Evolutionary conservation across 2,888 invertebrate species (phyloP), one percentile per base, ranked within the genome.

Genomic region (Incurvaria masculella): DNA sequence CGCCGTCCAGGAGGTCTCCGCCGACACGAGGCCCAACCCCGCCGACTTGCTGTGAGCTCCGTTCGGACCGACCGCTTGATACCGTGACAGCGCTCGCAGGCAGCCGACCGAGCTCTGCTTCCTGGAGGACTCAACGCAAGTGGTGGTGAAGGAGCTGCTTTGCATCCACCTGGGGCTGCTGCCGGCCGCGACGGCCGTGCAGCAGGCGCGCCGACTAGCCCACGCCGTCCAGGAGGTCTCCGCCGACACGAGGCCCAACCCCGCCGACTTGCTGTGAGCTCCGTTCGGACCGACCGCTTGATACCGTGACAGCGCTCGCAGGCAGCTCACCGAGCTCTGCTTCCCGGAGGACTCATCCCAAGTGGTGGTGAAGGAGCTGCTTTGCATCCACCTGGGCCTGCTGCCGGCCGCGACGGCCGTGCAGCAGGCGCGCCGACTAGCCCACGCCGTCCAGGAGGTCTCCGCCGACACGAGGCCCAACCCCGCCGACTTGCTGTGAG

Each of bases 121-220:
- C 55, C 74, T 75, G 0, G 64, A 61, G 46, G 74, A 73, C n/a
- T 17, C 48, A 59, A 57, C 27, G 66, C 65, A 46, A n/a, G 69
- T 75, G 18, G 61, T 61, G 45, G 58, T 70, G 33, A 74, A 74
- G 55, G 94, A 94, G 69, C 69, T 94, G 52, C 89, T 87, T 57
- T 92, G 91, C 64, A 83, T 94, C 23, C 94, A 94, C 69, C 72
- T 93, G 50, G 93, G 93, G 1, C 68, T 93, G 46, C 86, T 89
- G 2, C 91, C 93, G n/a, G n/a, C 92, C 0, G 85, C 90, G 2
- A 89, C 89, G 48, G 91, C 94, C 0, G 81, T 93, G n/a, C 91
- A 93, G 61, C 94, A 94, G n/a, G 88, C 90, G 4, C 81, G 92
- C 44, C 81, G 92, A 49, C 74, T 94, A 4, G 90, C 91, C 4